Conservation (phyloP, 2,888 invertebrate genomes). For the Papilio elwesi region DNA sequence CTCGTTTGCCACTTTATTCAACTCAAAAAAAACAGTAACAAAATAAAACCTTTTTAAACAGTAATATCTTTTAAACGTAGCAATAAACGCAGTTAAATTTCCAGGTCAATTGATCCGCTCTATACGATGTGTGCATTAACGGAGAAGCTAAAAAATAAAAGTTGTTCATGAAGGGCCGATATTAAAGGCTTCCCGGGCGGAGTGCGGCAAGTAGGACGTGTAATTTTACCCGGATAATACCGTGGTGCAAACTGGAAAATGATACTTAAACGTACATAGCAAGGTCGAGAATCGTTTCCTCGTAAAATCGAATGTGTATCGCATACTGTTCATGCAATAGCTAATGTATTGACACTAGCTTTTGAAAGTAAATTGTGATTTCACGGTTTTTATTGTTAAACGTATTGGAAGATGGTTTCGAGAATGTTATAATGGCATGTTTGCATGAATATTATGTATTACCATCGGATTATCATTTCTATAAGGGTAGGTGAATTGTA, state of each 20-base stretch:
- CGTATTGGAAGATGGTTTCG: neutral
- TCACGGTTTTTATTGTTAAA: neutral
- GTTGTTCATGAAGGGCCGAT: slow-evolving; percentile 24
- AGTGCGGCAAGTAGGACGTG: slow-evolving; percentile 25
- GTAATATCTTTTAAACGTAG: neutral
- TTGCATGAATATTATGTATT: no score
- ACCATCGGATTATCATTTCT: no score
- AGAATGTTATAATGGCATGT: no score
- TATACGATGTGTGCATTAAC: slow-evolving; percentile 11
- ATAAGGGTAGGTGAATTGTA: no score
- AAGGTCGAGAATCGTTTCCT: slow-evolving; percentile 1
- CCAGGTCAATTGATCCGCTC: slow-evolving; percentile 12
- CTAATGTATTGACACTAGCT: neutral
- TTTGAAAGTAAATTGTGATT: neutral
- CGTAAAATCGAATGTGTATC: slow-evolving; percentile 13
- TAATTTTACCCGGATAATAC: slow-evolving; percentile 12
- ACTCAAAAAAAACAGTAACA: no score
- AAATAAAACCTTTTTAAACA: no score
- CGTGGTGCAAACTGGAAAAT: neutral
- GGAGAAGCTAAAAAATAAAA: slow-evolving; percentile 28
- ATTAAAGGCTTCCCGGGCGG: slow-evolving; percentile 23
- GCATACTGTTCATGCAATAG: slow-evolving; percentile 5
- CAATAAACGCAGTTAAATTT: neutral
- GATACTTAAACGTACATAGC: neutral
- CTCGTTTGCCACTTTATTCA: no score